Percentiles rank a stretch among this genome's conserved stretches.
Conservation (phyloP, 1,140 invertebrate genomes). For the Drosophila ananassae region DNA sequence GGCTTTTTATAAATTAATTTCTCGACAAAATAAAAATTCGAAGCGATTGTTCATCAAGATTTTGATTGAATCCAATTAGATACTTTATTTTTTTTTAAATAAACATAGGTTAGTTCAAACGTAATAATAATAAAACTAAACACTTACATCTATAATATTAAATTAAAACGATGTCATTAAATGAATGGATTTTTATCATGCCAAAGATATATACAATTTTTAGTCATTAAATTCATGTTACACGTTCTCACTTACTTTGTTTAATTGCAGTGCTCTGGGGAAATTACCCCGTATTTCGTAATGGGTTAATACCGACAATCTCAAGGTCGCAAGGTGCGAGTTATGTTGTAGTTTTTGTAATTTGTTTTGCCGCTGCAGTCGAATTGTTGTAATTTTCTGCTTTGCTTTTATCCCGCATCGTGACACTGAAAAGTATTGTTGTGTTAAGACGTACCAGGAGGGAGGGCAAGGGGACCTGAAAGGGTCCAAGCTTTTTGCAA, state of each 20-base stretch:
- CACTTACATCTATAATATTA: background rate
- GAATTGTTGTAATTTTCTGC: constrained; percentile 54
- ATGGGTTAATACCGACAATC: constrained; percentile 58
- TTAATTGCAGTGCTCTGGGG: background rate
- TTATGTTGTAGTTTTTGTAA: constrained; percentile 28
- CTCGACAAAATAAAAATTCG: background rate
- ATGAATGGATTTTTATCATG: background rate
- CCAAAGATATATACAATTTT: background rate
- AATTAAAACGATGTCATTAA: background rate
- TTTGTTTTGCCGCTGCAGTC: constrained; percentile 45
- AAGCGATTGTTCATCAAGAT: too few relatives aligned
- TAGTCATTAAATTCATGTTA: background rate
- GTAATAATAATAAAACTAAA: background rate
- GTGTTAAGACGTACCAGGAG: background rate
- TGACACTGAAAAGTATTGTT: constrained; percentile 64
- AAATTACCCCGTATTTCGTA: constrained; percentile 27
- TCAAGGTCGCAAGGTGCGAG: constrained; percentile 64
- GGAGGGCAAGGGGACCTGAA: background rate
- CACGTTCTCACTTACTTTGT: background rate
- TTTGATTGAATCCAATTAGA: too few relatives aligned
- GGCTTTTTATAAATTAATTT: background rate
- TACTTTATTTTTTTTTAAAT: too few relatives aligned
- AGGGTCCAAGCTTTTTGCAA: constrained; percentile 10
- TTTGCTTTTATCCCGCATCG: constrained; percentile 40
- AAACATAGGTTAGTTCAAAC: background rate